Conservation (phyloP, 2,888 invertebrate genomes). For the Lochmaea crataegi region DNA sequence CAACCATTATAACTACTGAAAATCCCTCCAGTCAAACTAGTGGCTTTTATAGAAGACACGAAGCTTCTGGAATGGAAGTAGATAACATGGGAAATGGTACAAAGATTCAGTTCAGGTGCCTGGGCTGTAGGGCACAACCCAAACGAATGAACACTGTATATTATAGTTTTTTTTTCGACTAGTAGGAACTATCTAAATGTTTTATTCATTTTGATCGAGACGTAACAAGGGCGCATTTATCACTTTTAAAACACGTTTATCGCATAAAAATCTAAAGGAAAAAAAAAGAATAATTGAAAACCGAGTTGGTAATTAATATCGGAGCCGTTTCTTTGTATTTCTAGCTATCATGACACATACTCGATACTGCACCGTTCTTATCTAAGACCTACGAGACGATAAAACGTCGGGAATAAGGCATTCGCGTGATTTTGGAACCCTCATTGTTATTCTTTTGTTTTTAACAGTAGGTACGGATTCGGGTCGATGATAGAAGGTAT, state of each 20-base stretch:
- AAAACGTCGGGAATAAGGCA: constrained; percentile 53
- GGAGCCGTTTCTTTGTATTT: constrained; percentile 47
- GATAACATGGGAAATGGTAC: too few species aligned
- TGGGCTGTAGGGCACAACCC: too few species aligned
- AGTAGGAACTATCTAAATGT: not conserved
- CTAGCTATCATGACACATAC: constrained; percentile 52
- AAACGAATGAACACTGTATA: too few species aligned
- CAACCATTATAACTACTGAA: too few species aligned
- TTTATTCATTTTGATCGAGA: constrained; percentile 4
- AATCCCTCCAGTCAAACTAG: too few species aligned
- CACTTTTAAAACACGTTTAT: constrained; percentile 23
- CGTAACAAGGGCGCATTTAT: constrained; percentile 23
- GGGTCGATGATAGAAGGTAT: constrained; percentile 47
- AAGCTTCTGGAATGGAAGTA: too few species aligned
- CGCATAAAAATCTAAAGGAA: constrained; percentile 24
- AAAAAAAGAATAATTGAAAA: constrained; percentile 46
- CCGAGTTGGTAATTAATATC: constrained; percentile 47
- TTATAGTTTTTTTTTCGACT: not conserved
- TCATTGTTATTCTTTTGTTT: constrained; percentile 54
- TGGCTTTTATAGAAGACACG: too few species aligned
- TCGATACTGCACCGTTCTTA: constrained; percentile 53
- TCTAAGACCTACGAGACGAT: constrained; percentile 49
- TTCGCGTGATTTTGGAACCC: constrained; percentile 55
- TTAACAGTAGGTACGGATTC: constrained; percentile 34
- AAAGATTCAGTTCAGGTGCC: too few species aligned